Percentiles rank a stretch among this genome's conserved stretches.
Evolutionary conservation across 2,113 vertebrate species (phyloP).

Genomic region (Corydoras sp.): DNA sequence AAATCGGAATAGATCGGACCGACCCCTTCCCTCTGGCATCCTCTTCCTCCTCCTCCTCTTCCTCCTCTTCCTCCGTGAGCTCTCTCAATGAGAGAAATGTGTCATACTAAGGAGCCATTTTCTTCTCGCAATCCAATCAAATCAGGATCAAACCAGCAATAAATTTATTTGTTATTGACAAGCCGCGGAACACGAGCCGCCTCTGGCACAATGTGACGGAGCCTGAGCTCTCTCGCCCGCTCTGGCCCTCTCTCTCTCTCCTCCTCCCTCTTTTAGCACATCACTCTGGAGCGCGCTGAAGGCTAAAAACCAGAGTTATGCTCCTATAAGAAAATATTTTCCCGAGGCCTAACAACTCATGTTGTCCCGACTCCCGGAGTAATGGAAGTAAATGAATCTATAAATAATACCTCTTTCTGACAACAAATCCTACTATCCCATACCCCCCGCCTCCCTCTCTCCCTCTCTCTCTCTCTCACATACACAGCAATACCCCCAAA

Average conservation of each 20-base stretch:
- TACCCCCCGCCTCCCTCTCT: background rate
- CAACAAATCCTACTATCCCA: conserved; percentile 40
- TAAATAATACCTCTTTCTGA: conserved; percentile 52
- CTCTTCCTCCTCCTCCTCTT: background rate
- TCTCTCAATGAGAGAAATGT: conserved; percentile 60
- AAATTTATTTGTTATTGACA: conserved; percentile 60
- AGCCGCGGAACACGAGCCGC: conserved; percentile 45
- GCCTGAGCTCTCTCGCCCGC: conserved; percentile 37
- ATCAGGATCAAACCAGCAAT: conserved; percentile 63
- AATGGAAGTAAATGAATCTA: conserved; percentile 52
- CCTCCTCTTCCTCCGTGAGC: conserved; percentile 26
- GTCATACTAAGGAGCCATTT: conserved; percentile 49
- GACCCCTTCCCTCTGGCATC: no score
- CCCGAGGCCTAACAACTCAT: conserved; percentile 49
- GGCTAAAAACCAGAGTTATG: conserved; percentile 47
- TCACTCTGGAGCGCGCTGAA: conserved; percentile 42
- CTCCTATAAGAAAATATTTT: conserved; percentile 51
- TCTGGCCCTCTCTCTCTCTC: background rate
- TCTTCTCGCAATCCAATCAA: conserved; percentile 58
- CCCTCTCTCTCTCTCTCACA: conserved; percentile 10
- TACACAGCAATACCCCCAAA: conserved; percentile 7
- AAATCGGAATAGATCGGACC: conserved; percentile 13
- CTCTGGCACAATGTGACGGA: conserved; percentile 39
- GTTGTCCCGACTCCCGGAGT: conserved; percentile 47
- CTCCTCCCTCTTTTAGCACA: conserved; percentile 33